Conservation (phyloP, 2,113 vertebrate genomes). For the Heterotilapia buettikoferi region DNA sequence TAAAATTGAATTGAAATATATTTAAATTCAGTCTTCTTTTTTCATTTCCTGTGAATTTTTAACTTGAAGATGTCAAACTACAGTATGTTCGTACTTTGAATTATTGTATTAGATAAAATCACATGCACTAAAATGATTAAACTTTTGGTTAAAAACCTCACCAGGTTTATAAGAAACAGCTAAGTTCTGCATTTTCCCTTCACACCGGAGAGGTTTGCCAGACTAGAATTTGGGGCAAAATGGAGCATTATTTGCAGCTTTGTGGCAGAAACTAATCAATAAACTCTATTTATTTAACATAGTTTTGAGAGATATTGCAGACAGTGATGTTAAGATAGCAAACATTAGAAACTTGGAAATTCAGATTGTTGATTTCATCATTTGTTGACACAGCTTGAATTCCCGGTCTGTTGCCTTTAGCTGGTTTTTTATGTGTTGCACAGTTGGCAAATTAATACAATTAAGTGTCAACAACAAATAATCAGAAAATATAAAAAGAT, state of each 20-base stretch:
- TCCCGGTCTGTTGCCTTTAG: fast-evolving
- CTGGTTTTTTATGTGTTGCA: background rate
- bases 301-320: background rate
- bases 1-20: background rate
- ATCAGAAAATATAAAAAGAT: background rate
- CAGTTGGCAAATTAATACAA: background rate
- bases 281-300: background rate
- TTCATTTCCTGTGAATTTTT: background rate
- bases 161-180: background rate
- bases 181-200: background rate
- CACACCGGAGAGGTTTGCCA: background rate
- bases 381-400: background rate
- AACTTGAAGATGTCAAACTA: background rate
- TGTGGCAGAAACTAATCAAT: too few species aligned
- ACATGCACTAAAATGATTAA: background rate
- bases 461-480: background rate
- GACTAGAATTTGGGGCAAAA: background rate
- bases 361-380: background rate
- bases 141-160: background rate
- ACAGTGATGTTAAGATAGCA: background rate
- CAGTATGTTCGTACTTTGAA: background rate
- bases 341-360: background rate
- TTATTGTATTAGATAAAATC: background rate
- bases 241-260: background rate
- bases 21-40: background rate